Evolutionary conservation across 2,888 invertebrate species (phyloP), one percentile per base, ranked within the genome.

Genomic region (Colostygia pectinataria): DNA sequence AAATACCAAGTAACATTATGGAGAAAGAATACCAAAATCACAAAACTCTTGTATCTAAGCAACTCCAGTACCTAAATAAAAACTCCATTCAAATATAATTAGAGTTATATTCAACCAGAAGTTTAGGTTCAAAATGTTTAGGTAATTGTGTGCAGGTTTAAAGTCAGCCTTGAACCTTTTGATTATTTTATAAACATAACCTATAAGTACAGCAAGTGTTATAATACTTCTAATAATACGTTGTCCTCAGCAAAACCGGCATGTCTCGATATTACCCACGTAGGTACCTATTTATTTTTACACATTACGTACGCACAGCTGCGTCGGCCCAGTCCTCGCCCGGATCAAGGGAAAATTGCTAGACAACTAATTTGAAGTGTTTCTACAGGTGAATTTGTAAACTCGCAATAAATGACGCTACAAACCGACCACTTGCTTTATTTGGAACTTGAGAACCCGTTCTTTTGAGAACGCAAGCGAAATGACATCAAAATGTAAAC

Each of bases 271-370:
- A 87, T 83, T 85, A 83, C 81, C 73, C 78, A 80, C 74, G 82
- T 87, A 15, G 15, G 15, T 15, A 61, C 56, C 51, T 58, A 88
- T 89, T 89, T 89, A 90, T 90, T 90, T 89, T 88, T 90, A 89
- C 83, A 77, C 87, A 79, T 90, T 89, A 88, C 89, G 86, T 82
- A 78, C 83, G 80, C 85, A 85, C 88, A 88, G 88, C 87, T 86
- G 86, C 79, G 77, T 62, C 63, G 33, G 42, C 52, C 50, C 68
- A 74, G 75, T 77, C 80, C 77, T 77, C 77, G 77, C 86, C 86
- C 86, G 83, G 85, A 73, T 78, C 82, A 74, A 72, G 76, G 80
- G 75, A 82, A 82, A 78, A 81, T 75, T 69, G 71, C 71, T 74
- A 68, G 61, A 68, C 62, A 63, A 70, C 63, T 46, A 46, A 54